Percentiles rank a stretch among this genome's conserved stretches.
phyloP scores from a whole-genome alignment of 2,797 vertebrate species.

The Champsocephalus gunnari region DNA sequence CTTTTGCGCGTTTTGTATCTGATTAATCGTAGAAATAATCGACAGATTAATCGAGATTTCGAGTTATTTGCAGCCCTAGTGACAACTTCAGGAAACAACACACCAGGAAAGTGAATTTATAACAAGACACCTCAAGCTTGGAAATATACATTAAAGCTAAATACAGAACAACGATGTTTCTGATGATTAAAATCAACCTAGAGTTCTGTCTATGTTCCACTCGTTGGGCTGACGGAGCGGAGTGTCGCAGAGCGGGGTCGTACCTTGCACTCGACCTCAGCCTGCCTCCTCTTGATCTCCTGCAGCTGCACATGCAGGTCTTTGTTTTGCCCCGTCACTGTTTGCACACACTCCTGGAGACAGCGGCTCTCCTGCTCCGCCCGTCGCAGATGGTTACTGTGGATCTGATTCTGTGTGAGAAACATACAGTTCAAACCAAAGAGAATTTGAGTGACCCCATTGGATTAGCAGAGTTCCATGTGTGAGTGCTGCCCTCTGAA shows the following conservation, averaged over 20 bases:
- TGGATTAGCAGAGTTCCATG: not conserved
- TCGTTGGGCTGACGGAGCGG: not conserved
- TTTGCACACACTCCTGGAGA: slow-evolving; percentile 88
- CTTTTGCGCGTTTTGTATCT: no score
- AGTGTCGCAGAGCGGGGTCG: slow-evolving; percentile 15
- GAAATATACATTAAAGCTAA: not conserved
- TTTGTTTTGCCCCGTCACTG: slow-evolving; percentile 92
- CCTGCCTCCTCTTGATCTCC: slow-evolving; percentile 92
- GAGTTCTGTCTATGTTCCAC: not conserved
- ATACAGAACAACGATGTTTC: not conserved
- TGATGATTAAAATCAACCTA: not conserved
- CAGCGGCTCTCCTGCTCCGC: slow-evolving; percentile 89
- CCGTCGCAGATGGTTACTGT: slow-evolving; percentile 92
- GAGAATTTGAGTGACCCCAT: not conserved
- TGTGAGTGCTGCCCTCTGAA: slow-evolving; percentile 69
- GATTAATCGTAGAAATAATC: no score
- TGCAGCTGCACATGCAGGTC: slow-evolving; percentile 88
- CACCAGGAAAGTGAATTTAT: slow-evolving; percentile 6
- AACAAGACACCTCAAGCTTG: not conserved
- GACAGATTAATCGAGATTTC: no score
- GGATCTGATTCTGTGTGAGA: slow-evolving; percentile 92
- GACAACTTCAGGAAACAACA: slow-evolving; percentile 16
- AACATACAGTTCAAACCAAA: not conserved
- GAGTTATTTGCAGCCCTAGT: not conserved
- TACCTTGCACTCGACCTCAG: slow-evolving; percentile 98